These are phyloP conservation scores for Troides helena DNA, from an alignment of 2,888 invertebrate species.

Conservation along the genomic window DNA sequence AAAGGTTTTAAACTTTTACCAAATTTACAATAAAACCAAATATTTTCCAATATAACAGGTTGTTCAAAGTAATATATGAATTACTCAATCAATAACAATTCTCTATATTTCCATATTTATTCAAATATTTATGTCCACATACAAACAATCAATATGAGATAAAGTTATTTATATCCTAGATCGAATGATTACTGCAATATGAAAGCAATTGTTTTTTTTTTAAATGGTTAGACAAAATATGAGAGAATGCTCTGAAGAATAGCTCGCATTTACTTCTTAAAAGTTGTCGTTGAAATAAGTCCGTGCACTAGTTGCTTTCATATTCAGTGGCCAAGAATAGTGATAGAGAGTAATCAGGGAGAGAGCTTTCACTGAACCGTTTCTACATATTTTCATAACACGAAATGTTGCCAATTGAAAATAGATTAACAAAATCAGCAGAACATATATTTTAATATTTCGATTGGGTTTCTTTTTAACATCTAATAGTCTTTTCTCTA, in stretches of 20 bases:
- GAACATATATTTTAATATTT: background rate
- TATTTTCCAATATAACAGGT: too few species aligned
- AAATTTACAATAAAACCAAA: too few species aligned
- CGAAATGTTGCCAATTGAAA: background rate
- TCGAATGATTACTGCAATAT: too few species aligned
- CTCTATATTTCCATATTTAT: too few species aligned
- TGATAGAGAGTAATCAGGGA: constrained; percentile 11
- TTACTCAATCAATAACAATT: too few species aligned
- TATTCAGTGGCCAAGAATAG: constrained; percentile 23
- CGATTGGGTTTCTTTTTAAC: too few species aligned
- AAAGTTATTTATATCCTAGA: too few species aligned
- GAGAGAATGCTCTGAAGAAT: background rate
- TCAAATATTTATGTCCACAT: too few species aligned
- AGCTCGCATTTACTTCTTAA: constrained; percentile 14
- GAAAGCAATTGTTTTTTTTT: background rate
- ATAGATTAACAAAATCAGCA: background rate
- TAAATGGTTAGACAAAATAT: background rate
- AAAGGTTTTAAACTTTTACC: too few species aligned
- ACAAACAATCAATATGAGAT: too few species aligned
- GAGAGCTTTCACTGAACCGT: constrained; percentile 14
- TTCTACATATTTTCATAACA: background rate
- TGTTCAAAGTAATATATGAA: too few species aligned
- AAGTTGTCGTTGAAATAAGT: constrained; percentile 21
- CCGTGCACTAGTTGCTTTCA: constrained; percentile 17
- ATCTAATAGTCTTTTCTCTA: too few species aligned